Conservation (phyloP, 2,888 invertebrate genomes). For the Branchipolynoe longqiensis region DNA sequence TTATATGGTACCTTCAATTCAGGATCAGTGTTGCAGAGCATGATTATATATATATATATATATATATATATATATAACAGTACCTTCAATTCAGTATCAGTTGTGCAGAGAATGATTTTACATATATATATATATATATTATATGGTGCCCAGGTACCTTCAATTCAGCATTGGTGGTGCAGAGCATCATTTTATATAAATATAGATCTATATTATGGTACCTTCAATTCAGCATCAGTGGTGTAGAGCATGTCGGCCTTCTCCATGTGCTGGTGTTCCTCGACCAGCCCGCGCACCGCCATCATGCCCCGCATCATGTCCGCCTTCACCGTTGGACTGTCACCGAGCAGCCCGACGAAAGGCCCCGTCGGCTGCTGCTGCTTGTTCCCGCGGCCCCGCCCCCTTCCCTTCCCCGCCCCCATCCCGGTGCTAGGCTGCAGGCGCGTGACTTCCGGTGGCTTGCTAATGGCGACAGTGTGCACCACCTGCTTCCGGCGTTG, state of each 20-base stretch:
- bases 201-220: too few species aligned
- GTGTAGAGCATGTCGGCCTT: neutral
- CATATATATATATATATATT: too few species aligned
- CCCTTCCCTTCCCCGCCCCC: neutral
- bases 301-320: slow-evolving; percentile 5
- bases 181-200: too few species aligned
- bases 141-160: too few species aligned
- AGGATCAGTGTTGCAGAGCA: too few species aligned
- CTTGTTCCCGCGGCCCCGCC: neutral
- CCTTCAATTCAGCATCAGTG: neutral
- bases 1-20: too few species aligned
- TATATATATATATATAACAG: too few species aligned
- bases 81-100: too few species aligned
- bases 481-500: neutral
- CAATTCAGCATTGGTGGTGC: too few species aligned
- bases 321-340: neutral
- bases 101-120: too few species aligned
- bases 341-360: neutral
- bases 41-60: too few species aligned
- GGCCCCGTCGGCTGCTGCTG: neutral
- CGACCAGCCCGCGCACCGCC: neutral
- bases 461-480: slow-evolving; percentile 2
- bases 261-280: neutral
- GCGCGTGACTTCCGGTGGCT: neutral
- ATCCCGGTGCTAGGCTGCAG: neutral